phyloP scores from a whole-genome alignment of 1,140 invertebrate species.

The Drosophila navojoa region DNA sequence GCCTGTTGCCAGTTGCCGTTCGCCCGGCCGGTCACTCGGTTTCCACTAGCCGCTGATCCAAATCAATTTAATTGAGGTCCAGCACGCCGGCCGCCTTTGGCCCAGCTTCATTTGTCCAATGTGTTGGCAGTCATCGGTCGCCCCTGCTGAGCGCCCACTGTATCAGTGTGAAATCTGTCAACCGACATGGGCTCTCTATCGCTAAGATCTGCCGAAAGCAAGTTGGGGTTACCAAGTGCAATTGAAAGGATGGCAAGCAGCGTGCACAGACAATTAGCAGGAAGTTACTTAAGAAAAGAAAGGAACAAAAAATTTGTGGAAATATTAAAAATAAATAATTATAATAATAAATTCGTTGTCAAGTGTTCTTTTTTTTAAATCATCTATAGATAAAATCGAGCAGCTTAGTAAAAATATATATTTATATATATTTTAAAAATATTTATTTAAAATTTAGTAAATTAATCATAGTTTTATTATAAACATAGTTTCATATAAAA shows the following conservation, averaged over 20 bases:
- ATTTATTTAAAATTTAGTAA: too few species aligned
- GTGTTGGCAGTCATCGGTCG: slow-evolving; percentile 39
- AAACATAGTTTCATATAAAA: too few species aligned
- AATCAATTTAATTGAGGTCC: slow-evolving; percentile 81
- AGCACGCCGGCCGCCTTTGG: slow-evolving; percentile 38
- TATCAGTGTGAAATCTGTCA: slow-evolving; percentile 73
- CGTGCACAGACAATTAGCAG: not conserved
- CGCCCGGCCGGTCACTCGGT: slow-evolving; percentile 11
- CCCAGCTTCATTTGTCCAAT: slow-evolving; percentile 66
- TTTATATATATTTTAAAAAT: too few species aligned
- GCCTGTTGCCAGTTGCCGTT: not conserved
- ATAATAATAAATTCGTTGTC: too few species aligned
- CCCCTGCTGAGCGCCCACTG: not conserved
- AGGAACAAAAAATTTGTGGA: too few species aligned
- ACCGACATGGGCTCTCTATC: slow-evolving; percentile 19
- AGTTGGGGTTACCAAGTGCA: slow-evolving; percentile 46
- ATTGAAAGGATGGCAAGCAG: slow-evolving; percentile 32
- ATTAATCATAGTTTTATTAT: too few species aligned
- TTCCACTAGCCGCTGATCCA: slow-evolving; percentile 60
- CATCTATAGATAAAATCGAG: too few species aligned
- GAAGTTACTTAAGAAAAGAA: not conserved
- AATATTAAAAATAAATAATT: too few species aligned
- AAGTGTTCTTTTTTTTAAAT: too few species aligned
- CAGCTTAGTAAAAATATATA: too few species aligned
- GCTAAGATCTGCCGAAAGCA: slow-evolving; percentile 19